A percentile compares a stretch with the other conserved stretches of the same genome.
phyloP scores from a whole-genome alignment of 2,113 vertebrate species.

The Megaleporinus macrocephalus region DNA sequence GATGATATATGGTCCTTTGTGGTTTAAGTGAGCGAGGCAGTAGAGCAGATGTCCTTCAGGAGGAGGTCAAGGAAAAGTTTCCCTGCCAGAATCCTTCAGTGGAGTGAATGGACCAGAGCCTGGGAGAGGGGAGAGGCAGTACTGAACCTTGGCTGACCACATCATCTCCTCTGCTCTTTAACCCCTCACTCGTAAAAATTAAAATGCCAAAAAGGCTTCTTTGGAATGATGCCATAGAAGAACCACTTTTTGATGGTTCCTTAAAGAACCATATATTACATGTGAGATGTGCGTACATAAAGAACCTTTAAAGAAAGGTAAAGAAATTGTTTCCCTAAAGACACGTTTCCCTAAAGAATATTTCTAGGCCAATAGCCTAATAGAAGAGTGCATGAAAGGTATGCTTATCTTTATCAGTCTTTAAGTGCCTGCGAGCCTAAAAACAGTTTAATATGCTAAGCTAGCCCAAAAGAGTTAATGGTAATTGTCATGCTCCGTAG shows the following conservation, averaged over 20 bases:
- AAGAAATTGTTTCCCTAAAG: too few relatives aligned
- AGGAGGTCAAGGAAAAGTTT: conserved; percentile 75
- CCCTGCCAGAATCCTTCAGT: conserved; percentile 70
- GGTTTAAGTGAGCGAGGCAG: conserved; percentile 38
- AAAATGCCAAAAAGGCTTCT: not conserved
- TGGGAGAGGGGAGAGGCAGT: conserved; percentile 39
- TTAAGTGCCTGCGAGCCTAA: too few relatives aligned
- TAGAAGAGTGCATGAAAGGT: too few relatives aligned
- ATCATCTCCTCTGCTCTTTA: conserved; percentile 60
- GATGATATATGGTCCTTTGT: conserved; percentile 50
- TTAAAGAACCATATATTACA: too few relatives aligned
- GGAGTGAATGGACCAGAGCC: conserved; percentile 63
- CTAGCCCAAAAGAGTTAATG: too few relatives aligned
- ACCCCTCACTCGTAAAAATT: conserved; percentile 19
- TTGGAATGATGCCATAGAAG: not conserved
- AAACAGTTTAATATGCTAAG: too few relatives aligned
- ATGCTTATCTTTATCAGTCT: too few relatives aligned
- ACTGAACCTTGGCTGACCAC: conserved; percentile 63
- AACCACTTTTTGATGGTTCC: not conserved
- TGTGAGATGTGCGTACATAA: too few relatives aligned
- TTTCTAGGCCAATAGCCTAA: too few relatives aligned
- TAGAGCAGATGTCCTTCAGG: conserved; percentile 69
- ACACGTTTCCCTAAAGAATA: too few relatives aligned
- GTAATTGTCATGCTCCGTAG: too few relatives aligned
- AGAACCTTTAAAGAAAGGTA: too few relatives aligned